Percentiles rank a stretch among this genome's conserved stretches.
Conservation (phyloP, 2,888 invertebrate species). For the Hyalella azteca region DNA sequence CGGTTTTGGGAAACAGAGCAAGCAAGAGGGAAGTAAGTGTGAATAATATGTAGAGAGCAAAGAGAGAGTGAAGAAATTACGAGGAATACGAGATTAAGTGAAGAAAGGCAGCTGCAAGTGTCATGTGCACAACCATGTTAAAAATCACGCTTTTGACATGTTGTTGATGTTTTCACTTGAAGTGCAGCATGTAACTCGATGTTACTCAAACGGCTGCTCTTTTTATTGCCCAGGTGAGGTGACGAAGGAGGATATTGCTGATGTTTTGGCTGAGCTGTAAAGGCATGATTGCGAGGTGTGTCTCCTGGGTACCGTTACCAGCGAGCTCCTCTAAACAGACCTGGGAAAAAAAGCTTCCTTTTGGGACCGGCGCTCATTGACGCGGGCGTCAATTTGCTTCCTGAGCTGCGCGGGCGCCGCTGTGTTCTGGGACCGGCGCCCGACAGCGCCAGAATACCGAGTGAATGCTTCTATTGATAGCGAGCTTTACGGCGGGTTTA, state of each 20-base stretch:
- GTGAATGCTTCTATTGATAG: no score
- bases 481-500: no score
- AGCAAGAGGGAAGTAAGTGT: not conserved
- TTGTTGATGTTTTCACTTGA: no score
- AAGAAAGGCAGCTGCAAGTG: not conserved
- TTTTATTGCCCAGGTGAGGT: no score
- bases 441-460: no score
- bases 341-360: constrained; percentile 12
- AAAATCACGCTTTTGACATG: no score
- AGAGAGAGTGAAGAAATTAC: not conserved
- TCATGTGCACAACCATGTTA: no score
- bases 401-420: not conserved
- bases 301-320: constrained; percentile 12
- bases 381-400: not conserved
- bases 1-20: not conserved
- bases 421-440: no score
- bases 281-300: not conserved
- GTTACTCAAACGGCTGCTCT: no score
- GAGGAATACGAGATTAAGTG: not conserved
- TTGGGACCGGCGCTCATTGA: not conserved
- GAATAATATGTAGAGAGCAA: not conserved
- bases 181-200: no score
- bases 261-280: not conserved
- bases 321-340: constrained; percentile 19
- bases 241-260: not conserved